Evolutionary conservation across 92 coral and sea anemone species (phyloP).

Genomic region (Paramuricea clavata): DNA sequence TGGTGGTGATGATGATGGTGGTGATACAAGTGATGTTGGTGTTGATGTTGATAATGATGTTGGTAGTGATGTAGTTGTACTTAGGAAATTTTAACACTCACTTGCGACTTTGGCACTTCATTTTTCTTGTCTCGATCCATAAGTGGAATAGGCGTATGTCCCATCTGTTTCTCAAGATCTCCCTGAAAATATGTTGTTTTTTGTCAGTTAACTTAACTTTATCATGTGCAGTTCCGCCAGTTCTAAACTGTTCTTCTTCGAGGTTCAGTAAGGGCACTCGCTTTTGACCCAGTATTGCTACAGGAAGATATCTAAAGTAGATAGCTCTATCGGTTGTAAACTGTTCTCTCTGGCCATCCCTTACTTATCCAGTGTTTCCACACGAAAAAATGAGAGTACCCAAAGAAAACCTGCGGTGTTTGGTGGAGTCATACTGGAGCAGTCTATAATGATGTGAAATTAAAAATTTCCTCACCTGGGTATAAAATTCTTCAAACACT

Average conservation of each 20-base stretch:
- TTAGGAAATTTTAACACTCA: no score
- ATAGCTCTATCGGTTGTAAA: no score
- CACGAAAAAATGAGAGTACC: no score
- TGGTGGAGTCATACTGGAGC: no score
- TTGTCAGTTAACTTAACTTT: not conserved
- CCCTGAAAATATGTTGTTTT: conserved; percentile 68
- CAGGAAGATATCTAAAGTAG: no score
- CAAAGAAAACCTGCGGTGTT: no score
- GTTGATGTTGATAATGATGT: no score
- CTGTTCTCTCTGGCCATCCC: no score
- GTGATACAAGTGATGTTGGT: not conserved
- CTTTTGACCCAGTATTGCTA: not conserved
- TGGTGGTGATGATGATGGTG: not conserved
- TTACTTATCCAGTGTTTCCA: no score
- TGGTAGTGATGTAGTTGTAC: no score
- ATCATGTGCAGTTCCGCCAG: not conserved
- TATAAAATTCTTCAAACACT: conserved; percentile 91
- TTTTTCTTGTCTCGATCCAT: conserved; percentile 90
- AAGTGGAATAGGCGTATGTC: conserved; percentile 80
- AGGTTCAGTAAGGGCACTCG: not conserved
- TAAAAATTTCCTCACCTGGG: conserved; percentile 64
- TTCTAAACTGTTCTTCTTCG: not conserved
- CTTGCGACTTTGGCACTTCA: conserved; percentile 94
- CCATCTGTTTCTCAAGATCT: conserved; percentile 88
- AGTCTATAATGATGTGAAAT: no score